Evolutionary conservation across 2,888 invertebrate genomes (phyloP).

Genomic region (Drosophila stalkeri): DNA sequence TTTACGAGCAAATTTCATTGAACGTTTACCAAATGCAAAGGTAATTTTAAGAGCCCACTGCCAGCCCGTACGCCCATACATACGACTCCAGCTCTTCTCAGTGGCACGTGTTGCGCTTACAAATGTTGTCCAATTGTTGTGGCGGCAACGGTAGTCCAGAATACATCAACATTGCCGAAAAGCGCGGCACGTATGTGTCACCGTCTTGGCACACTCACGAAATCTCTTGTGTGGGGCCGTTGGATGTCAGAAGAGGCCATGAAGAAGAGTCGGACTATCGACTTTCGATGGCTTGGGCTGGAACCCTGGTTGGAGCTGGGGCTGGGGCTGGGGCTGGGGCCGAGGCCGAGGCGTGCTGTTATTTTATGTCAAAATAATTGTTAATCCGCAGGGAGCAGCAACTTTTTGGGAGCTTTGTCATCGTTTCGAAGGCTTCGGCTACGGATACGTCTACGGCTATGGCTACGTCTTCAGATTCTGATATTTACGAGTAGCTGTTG

Average conservation of each 20-base stretch:
- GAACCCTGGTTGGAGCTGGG: neutral
- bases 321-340: neutral
- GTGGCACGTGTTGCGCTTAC: conserved; percentile 64
- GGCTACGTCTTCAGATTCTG: conserved; percentile 39
- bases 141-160: conserved; percentile 70
- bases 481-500: conserved; percentile 83
- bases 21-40: conserved; percentile 67
- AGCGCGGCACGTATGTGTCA: conserved; percentile 64
- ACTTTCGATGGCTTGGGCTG: conserved; percentile 6
- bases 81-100: conserved; percentile 8
- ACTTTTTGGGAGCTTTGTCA: conserved; percentile 57
- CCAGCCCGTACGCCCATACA: conserved; percentile 28
- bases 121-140: conserved; percentile 57
- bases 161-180: conserved; percentile 49
- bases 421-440: conserved; percentile 26
- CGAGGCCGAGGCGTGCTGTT: conserved; percentile 53
- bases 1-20: conserved; percentile 74
- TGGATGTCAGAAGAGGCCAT: conserved; percentile 31
- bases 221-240: conserved; percentile 50
- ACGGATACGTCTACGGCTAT: conserved; percentile 11
- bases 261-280: conserved; percentile 19
- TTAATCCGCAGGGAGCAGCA: conserved; percentile 64
- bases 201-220: conserved; percentile 65
- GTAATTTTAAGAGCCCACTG: conserved; percentile 33
- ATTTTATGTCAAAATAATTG: conserved; percentile 80